phyloP scores from a whole-genome alignment of 2,888 invertebrate genomes.

The Chloroclysta siterata region DNA sequence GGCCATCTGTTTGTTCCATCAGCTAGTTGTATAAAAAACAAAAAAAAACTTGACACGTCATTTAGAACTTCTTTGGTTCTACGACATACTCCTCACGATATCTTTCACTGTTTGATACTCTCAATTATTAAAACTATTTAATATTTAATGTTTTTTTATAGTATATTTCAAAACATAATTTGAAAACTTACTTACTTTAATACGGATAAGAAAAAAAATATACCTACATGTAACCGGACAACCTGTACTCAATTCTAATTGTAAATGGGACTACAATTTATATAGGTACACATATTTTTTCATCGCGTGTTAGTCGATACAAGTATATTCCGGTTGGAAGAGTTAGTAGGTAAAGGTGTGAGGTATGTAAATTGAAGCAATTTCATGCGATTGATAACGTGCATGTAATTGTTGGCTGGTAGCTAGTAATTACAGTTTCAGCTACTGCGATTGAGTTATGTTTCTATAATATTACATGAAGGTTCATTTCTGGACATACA shows the following conservation, averaged over 20 bases:
- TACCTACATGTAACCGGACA: neutral
- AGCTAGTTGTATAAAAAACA: no score
- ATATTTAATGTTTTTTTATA: no score
- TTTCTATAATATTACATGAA: neutral
- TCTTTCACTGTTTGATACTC: no score
- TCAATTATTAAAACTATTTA: no score
- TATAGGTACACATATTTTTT: constrained; percentile 26
- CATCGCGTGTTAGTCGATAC: constrained; percentile 34
- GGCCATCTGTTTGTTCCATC: no score
- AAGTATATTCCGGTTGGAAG: constrained; percentile 33
- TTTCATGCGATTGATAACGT: constrained; percentile 19
- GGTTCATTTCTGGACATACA: no score
- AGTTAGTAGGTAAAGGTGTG: constrained; percentile 36
- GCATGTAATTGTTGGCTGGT: constrained; percentile 1
- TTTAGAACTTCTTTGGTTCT: no score
- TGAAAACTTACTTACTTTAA: no score
- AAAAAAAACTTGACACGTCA: no score
- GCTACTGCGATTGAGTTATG: neutral
- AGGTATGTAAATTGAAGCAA: constrained; percentile 33
- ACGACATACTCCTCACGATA: no score
- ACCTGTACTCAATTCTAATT: constrained; percentile 50
- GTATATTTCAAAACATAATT: no score
- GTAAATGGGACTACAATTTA: constrained; percentile 49
- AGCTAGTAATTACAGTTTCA: constrained; percentile 1
- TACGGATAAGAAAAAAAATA: neutral